Percentiles rank a stretch among this genome's conserved stretches.
phyloP scores from a whole-genome alignment of 2,888 invertebrate genomes.

The Catocala nupta region DNA sequence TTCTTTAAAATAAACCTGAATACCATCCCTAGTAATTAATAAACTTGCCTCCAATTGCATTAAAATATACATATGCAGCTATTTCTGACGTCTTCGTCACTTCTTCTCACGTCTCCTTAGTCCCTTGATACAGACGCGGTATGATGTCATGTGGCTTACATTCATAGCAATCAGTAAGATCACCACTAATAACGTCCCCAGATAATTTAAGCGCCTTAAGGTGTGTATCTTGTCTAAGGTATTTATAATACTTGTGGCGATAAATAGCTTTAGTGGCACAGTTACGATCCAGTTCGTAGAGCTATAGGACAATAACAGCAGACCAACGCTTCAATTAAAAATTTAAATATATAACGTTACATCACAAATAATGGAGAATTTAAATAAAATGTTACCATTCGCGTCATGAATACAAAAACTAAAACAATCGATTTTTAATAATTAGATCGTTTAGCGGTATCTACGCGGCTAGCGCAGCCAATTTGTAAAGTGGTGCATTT shows the following conservation, averaged over 20 bases:
- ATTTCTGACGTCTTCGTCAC: too few relatives aligned
- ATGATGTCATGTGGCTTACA: too few relatives aligned
- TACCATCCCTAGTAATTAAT: too few relatives aligned
- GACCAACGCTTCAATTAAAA: background rate
- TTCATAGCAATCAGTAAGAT: background rate
- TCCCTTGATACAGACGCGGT: too few relatives aligned
- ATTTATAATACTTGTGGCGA: conserved; percentile 37
- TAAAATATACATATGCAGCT: too few relatives aligned
- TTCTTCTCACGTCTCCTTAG: too few relatives aligned
- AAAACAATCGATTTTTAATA: conserved; percentile 69
- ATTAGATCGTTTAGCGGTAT: conserved; percentile 82
- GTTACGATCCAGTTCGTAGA: conserved; percentile 41
- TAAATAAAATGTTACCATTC: conserved; percentile 45
- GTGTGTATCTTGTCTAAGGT: conserved; percentile 24
- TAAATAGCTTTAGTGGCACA: conserved; percentile 41
- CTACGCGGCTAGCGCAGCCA: conserved; percentile 67
- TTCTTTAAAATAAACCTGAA: too few relatives aligned
- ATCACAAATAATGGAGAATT: conserved; percentile 32
- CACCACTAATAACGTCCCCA: conserved; percentile 25
- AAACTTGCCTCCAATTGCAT: too few relatives aligned
- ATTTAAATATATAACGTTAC: conserved; percentile 13
- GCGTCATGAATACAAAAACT: conserved; percentile 59
- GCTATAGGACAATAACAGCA: conserved; percentile 29
- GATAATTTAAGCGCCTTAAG: conserved; percentile 21
- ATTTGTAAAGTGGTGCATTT: conserved; percentile 74